Percentiles rank a stretch among this genome's conserved stretches.
These are phyloP conservation scores for Pharmacophagus antenor DNA, from an alignment of 2,888 invertebrate genomes.

Conservation along the genomic window DNA sequence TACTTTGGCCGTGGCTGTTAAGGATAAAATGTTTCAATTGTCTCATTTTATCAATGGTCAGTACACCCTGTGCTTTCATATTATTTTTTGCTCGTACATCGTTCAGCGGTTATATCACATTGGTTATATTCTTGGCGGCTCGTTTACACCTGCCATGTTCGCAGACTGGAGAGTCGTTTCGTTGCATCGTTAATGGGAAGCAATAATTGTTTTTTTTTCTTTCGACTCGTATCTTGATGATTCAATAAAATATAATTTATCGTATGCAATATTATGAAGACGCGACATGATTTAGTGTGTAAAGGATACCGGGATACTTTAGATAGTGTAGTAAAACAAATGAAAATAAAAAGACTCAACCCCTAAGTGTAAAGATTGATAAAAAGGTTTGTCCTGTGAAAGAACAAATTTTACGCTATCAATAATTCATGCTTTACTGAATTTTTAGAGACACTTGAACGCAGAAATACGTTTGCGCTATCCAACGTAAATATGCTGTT, in stretches of 20 bases:
- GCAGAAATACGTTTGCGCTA: too few relatives aligned
- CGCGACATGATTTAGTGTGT: neutral
- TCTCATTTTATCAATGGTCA: slow-evolving; percentile 12
- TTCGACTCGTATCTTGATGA: slow-evolving; percentile 21
- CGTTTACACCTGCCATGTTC: slow-evolving; percentile 26
- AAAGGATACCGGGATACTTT: neutral
- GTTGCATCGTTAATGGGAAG: slow-evolving; percentile 19
- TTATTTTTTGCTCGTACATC: slow-evolving; percentile 26
- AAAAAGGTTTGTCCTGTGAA: too few relatives aligned
- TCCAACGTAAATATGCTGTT: too few relatives aligned
- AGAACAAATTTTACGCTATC: too few relatives aligned
- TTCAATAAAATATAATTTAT: slow-evolving; percentile 26
- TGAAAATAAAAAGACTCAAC: too few relatives aligned
- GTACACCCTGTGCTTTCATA: slow-evolving; percentile 14
- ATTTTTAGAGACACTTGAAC: too few relatives aligned
- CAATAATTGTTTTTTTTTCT: slow-evolving; percentile 13
- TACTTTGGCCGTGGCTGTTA: neutral
- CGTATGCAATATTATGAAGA: slow-evolving; percentile 12
- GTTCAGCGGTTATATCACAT: slow-evolving; percentile 23
- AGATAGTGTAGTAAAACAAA: neutral
- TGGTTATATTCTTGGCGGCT: slow-evolving; percentile 16
- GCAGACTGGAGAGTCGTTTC: slow-evolving; percentile 22
- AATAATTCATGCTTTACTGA: too few relatives aligned
- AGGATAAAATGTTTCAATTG: neutral
- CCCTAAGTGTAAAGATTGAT: too few relatives aligned